Evolutionary conservation across 1,140 invertebrate genomes (phyloP).

Genomic region (Lutraria rhynchaena): DNA sequence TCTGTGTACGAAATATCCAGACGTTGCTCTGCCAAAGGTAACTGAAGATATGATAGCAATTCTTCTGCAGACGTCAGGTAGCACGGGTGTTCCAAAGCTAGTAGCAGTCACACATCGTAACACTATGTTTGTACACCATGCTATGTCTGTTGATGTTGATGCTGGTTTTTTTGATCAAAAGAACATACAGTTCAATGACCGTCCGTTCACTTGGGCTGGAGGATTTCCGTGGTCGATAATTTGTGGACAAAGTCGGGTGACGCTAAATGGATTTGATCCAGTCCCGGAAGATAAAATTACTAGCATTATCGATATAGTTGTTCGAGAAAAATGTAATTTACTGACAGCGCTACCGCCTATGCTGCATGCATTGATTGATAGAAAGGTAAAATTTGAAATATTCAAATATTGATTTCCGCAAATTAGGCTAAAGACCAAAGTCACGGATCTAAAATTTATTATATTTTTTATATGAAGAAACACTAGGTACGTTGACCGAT

Average conservation of each 20-base stretch:
- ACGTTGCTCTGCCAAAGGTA: background rate
- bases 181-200: slow-evolving; percentile 40
- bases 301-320: slow-evolving; percentile 34
- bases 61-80: slow-evolving; percentile 18
- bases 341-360: slow-evolving; percentile 28
- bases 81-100: slow-evolving; percentile 30
- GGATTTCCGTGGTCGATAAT: slow-evolving; percentile 46
- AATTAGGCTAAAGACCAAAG: no score
- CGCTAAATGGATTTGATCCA: slow-evolving; percentile 8
- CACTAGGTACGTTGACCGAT: no score
- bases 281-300: slow-evolving; percentile 10
- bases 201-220: slow-evolving; percentile 59
- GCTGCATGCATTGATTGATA: slow-evolving; percentile 36
- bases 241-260: slow-evolving; percentile 28
- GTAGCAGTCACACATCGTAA: background rate
- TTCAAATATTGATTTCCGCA: no score
- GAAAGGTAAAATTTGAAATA: slow-evolving; percentile 28
- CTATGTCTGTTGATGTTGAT: background rate
- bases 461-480: no score
- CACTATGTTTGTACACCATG: no score
- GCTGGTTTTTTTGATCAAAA: background rate
- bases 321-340: slow-evolving; percentile 48
- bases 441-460: no score
- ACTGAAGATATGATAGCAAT: background rate
- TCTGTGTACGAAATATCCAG: background rate